Base-by-base conservation (phyloP, 2,113 vertebrate species). In the Mugil cephalus region DNA sequence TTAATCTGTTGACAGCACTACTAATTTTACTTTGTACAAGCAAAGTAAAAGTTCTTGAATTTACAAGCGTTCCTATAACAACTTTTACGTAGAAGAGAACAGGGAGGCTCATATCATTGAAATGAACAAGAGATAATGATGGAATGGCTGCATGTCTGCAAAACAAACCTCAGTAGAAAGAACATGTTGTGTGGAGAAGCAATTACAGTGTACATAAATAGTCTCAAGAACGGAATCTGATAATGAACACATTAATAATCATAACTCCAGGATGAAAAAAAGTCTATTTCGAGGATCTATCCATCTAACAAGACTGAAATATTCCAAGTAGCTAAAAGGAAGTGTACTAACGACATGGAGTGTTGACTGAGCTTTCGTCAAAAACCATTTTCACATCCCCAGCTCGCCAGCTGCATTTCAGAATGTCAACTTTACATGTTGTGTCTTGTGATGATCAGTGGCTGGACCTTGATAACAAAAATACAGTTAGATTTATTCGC, bases 361-460 rank as follows among this genome's bases (percentile, higher is more conserved):
- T 67, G 71, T 46, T 21, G 47, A 62, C 59, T 50, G 68, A 77
- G 55, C 13, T 40, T 48, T 65, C 74, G 43, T 65, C 10, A 61
- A 56, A 79, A 77, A 30, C 17, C 18, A 18, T 75, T 55, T 45
- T 1, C 46, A 11, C 50, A 18, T 48, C 39, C 24, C 3, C 43
- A 48, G 56, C 40, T 11, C 0, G 0, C 42, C 51, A 51, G 34
- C 58, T 68, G 36, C 40, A 18, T 45, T 58, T 69, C 42, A 59
- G 1, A 13, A 35, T 43, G 42, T 65, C 52, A 30, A 19, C 18
- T 77, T 85, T 43, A 18, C 58, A 35, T n/a, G 72, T 75, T 62
- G 36, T n/a, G 53, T 55, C 30, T 43, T n/a, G 52, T 66, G 46
- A 80, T 77, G 71, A 88, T 82, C 65, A 47, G 61, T 21, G 50